These are phyloP conservation scores for Mythimna pallens DNA, from an alignment of 2,888 invertebrate genomes.

Conservation along the genomic window DNA sequence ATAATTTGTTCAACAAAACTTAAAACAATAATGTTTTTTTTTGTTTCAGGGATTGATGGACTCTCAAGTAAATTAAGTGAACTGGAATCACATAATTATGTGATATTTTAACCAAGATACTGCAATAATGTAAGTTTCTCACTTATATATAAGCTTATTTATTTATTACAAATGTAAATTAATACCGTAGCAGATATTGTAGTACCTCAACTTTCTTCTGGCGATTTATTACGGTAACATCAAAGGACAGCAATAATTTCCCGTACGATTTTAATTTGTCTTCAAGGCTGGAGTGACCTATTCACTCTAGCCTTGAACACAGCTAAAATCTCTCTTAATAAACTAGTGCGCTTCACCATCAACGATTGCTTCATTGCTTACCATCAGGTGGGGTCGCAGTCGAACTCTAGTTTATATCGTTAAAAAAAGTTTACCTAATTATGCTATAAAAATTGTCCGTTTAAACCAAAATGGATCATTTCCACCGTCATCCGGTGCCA, in stretches of 20 bases:
- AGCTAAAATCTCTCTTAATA: too few relatives aligned
- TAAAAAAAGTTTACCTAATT: not conserved
- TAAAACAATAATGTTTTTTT: not conserved
- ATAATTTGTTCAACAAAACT: not conserved
- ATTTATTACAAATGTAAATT: not conserved
- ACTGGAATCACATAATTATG: not conserved
- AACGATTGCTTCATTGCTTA: too few relatives aligned
- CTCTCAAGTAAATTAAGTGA: not conserved
- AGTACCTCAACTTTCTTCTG: not conserved
- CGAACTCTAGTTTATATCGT: too few relatives aligned
- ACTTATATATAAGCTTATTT: not conserved
- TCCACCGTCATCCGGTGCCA: not conserved
- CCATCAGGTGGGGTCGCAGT: too few relatives aligned
- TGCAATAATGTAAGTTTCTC: conserved; percentile 29
- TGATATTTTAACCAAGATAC: conserved; percentile 10
- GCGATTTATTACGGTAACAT: not conserved
- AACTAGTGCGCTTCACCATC: too few relatives aligned
- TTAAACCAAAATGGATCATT: not conserved
- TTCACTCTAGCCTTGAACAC: too few relatives aligned
- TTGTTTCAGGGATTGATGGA: conserved; percentile 15
- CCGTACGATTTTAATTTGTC: too few relatives aligned
- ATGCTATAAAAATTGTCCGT: not conserved
- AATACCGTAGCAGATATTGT: not conserved
- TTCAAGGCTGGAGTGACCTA: too few relatives aligned
- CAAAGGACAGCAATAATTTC: too few relatives aligned